Evolutionary conservation across 2,888 invertebrate species (phyloP), one percentile per base, ranked within the genome.

Genomic region (Drosophila hawaiiensis): DNA sequence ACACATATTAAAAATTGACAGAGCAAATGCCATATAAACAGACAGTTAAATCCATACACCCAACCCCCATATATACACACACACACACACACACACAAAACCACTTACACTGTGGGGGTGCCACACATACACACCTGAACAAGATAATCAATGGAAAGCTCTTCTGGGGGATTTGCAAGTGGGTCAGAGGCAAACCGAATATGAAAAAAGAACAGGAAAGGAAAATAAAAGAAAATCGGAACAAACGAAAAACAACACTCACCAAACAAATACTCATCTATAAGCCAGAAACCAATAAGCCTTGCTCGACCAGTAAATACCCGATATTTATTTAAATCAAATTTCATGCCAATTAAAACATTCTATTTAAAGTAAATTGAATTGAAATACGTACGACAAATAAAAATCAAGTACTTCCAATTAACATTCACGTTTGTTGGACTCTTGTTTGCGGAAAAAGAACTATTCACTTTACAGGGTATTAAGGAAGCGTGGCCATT

Each of bases 1-100:
- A 78, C 70, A 77, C 84, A 81, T 73, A 81, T 73, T 67, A 73
- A 79, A 81, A 78, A 79, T 60, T 43, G 64, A 73, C 76, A 71
- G 33, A 56, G 53, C 56, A 78, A 78, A 71, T 53, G 67, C 69
- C 37, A 35, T 33, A 68, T 53, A 63, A 62, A 63, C 66, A 39
- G 14, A 47, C 56, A 63, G 31, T 12, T 35, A 52, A n/a, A 52
- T 49, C 5, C 19, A 52, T 29, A 16, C 31, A 31, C 60, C 61
- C 50, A 39, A 4, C n/a, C 22, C 1, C 73, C 29, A 29, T 37
- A 67, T 35, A 54, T 47, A 53, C 60, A 29, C 9, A 33, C 31
- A 29, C 12, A 61, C 33, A 4, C 37, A 35, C 22, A 41, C 60
- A 39, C 35, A 33, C 37, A 66, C 55, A 29, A 49, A 41, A 25